Base-by-base conservation (phyloP, 2,888 invertebrate genomes). In the Deilephila elpenor region DNA sequence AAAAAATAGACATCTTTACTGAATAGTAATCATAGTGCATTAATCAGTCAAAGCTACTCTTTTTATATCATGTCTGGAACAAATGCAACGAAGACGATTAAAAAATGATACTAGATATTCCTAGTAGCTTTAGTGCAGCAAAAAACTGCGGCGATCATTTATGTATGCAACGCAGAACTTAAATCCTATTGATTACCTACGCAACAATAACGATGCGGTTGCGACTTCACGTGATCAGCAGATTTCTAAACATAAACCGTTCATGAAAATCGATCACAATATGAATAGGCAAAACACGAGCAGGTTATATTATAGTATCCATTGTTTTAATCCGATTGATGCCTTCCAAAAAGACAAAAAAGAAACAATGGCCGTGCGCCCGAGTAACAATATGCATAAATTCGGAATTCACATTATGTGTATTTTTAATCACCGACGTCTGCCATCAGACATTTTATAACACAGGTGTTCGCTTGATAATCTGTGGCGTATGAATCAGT, bases 401-500 rank as follows among this genome's bases (percentile, higher is more conserved):
- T 56, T 17, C 32, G 62, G 71, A 71, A 74, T 74, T 71, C 34
- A 59, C 61, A 71, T 56, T 71, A 73, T 56, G 71, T 37, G 73
- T 61, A 73, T 74, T 61, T 72, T 74, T 72, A 73, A 73, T 73
- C 56, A 73, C 37, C 37, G 62, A 32, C 67, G 64, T 67, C 72
- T 70, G 71, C 56, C 19, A 25, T 67, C 72, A 80, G 77, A 79
- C 75, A 72, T 73, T 76, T 77, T 80, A 75, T 77, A 75, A 77
- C 79, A 85, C 87, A 86, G 83, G 85, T 86, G 87, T 84, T 82
- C 82, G 78, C 79, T 80, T 82, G 78, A 74, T 64, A 83, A 81
- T 82, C 83, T 77, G 75, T 76, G 74, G 74, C 73, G 78, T 78
- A 82, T 89, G 88, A 89, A 85, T 89, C 88, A 89, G 82, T 73